Evolutionary conservation across 2,888 invertebrate genomes (phyloP), one percentile per base, ranked within the genome.

Genomic region (Mesodorylaimus sp.): DNA sequence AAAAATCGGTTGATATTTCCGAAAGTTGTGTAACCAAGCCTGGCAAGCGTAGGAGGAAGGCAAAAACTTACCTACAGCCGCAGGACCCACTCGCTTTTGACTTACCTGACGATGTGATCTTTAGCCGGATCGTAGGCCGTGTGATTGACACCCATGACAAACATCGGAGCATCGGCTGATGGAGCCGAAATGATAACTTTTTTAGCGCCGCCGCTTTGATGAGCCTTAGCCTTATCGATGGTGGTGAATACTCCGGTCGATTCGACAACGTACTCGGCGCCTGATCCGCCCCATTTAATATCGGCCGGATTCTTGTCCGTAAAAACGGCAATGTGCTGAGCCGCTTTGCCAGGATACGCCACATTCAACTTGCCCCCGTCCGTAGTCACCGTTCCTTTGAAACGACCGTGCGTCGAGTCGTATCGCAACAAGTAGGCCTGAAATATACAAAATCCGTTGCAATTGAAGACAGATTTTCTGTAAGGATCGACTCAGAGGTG

Each of bases 391-490:
- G 52, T 50, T 10, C 69, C 69, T 29, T 66, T 60, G 59, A 59
- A 70, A 16, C 57, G 49, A 23, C 69, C 68, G 55, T 70, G 70
- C 32, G 66, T 66, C 3, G 67, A 63, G 57, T 70, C 70, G 58
- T 69, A 71, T 55, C 66, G 64, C 59, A 70, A 68, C 68, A 70
- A 69, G 59, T 70, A 70, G 2, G 67, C 67, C 69, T 68, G 54
- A 1, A 57, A 55, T n/a, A n/a, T n/a, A n/a, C n/a, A n/a, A n/a
- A n/a, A n/a, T n/a, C n/a, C n/a, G n/a, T n/a, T n/a, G n/a, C n/a
- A n/a, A n/a, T n/a, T n/a, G n/a, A n/a, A n/a, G n/a, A n/a, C n/a
- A n/a, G n/a, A n/a, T n/a, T n/a, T n/a, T n/a, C n/a, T n/a, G n/a
- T n/a, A n/a, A n/a, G n/a, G n/a, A n/a, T n/a, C n/a, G n/a, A n/a